Base-by-base conservation (phyloP, 2,797 vertebrate genomes). In the Cynodonichthys magdalenae region DNA sequence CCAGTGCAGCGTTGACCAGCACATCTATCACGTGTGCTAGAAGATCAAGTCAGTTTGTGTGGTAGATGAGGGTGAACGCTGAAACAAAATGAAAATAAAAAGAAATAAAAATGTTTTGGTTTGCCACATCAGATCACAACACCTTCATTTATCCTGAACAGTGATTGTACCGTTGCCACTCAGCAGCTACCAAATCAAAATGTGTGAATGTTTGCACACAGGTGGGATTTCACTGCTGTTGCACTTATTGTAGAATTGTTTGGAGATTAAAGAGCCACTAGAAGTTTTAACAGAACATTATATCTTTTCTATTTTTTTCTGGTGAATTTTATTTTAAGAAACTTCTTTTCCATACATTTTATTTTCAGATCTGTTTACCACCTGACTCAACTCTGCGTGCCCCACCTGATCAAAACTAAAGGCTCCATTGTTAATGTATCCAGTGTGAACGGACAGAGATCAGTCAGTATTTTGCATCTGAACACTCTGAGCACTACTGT, bases 381-480 rank as follows among this genome's bases (percentile, higher is more conserved):
- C 42, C 80, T 95, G 62, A 94, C 93, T 67, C 92, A 93, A 0
- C 86, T 94, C 2, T 94, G 94, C 48, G 93, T 94, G 18, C 94
- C 94, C 0, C 92, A 95, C 77, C 87, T 95, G 44, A 89, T 94
- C 60, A 82, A 93, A 67, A 93, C 92, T 53, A 94, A 94, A 84
- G 94, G 94, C 75, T 92, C 87, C 53, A 91, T 95, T 17, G 85
- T 95, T 74, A 95, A 93, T 0, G 93, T 95, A 0, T 95, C 94
- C 74, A 95, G 94, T 60, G 86, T 95, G n/a, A 95, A 93, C 2
- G 93, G 94, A 5, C 93, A 95, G 63, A 88, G 94, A 93, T 91
- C 94, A 3, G 94, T 95, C 63, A 62, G 94, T 93, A 44, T 66
- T 17, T 2, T 19, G 4, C 49, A 62, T 47, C 29, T 19, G 17